Conservation (phyloP, 2,113 vertebrate species). For the Oceanites oceanicus region DNA sequence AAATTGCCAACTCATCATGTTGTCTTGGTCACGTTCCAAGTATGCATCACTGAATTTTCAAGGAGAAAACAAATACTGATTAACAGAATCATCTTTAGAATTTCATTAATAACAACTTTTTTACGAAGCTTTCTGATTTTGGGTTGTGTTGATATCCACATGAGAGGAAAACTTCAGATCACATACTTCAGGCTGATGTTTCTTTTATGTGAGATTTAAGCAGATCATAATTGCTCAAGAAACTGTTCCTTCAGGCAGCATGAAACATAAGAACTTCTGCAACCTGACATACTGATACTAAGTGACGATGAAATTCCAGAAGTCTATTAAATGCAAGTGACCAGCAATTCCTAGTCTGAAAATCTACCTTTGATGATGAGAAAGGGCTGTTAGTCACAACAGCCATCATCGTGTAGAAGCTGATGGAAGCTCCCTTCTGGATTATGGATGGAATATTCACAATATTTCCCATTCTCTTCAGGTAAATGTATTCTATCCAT, state of each 20-base stretch:
- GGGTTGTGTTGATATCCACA: neutral
- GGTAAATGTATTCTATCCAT: conserved; percentile 73
- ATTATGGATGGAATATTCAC: conserved; percentile 67
- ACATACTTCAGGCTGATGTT: neutral
- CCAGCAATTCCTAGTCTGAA: conserved; percentile 69
- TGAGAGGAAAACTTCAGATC: neutral
- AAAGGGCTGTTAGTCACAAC: conserved; percentile 72
- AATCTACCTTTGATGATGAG: conserved; percentile 72
- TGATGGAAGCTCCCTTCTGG: conserved; percentile 75
- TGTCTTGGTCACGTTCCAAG: neutral
- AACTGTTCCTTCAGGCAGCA: conserved; percentile 22
- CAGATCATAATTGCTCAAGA: neutral
- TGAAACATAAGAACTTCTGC: conserved; percentile 12
- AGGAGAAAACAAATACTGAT: neutral
- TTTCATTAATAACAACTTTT: neutral
- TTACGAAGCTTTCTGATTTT: neutral
- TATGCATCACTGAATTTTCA: neutral
- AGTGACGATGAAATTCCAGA: conserved; percentile 16
- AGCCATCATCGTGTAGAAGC: conserved; percentile 73
- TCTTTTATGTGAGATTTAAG: neutral
- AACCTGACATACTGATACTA: conserved; percentile 30
- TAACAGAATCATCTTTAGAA: neutral
- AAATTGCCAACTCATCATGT: neutral
- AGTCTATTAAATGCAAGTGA: conserved; percentile 35
- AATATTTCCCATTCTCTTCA: conserved; percentile 71